These are phyloP conservation scores for Hozukius guyotensis DNA, from an alignment of 2,797 vertebrate genomes.

Conservation along the genomic window DNA sequence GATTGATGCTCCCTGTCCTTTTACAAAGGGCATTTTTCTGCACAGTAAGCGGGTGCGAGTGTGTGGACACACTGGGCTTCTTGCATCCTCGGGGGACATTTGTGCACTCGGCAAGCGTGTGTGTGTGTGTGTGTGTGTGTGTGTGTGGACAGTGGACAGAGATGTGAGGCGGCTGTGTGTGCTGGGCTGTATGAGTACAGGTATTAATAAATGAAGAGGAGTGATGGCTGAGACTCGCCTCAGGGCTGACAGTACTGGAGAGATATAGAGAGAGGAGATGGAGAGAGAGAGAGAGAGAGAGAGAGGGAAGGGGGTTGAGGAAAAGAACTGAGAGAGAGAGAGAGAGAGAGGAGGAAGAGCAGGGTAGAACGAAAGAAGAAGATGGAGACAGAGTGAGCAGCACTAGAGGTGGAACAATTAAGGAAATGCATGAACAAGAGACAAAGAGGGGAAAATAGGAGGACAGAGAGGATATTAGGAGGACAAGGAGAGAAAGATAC, in stretches of 20 bases:
- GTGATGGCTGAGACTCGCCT: constrained; percentile 79
- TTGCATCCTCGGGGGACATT: constrained; percentile 72
- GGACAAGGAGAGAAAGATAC: constrained; percentile 47
- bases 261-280: constrained; percentile 47
- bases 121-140: constrained; percentile 22
- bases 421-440: constrained; percentile 19
- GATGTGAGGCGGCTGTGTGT: constrained; percentile 64
- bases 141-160: constrained; percentile 41
- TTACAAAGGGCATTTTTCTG: constrained; percentile 83
- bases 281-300: constrained; percentile 26
- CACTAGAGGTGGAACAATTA: constrained; percentile 29
- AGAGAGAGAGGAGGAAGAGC: constrained; percentile 17
- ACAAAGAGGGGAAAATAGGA: constrained; percentile 21
- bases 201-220: constrained; percentile 84
- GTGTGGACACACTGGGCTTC: constrained; percentile 70
- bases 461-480: constrained; percentile 46
- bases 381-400: constrained; percentile 36
- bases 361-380: constrained; percentile 6
- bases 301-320: constrained; percentile 8
- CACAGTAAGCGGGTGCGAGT: constrained; percentile 78
- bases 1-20: constrained; percentile 80
- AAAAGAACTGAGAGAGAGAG: constrained; percentile 22
- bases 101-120: constrained; percentile 47
- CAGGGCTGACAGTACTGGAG: constrained; percentile 72
- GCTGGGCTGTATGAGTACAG: constrained; percentile 71